Evolutionary conservation across 2,888 invertebrate genomes (phyloP), one percentile per base, ranked within the genome.

Genomic region (Macrosiphum euphorbiae): DNA sequence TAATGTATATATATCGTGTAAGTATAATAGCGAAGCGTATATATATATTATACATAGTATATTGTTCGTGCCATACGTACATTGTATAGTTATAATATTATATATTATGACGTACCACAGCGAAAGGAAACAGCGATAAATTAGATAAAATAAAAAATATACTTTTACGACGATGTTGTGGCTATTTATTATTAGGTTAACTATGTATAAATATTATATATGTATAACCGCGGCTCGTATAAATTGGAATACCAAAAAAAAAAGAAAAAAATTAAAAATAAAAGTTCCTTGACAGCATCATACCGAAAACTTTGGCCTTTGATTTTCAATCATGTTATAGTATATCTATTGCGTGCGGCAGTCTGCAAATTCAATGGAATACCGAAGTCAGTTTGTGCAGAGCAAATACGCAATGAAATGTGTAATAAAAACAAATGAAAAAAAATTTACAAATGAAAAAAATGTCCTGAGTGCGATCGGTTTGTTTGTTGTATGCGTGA

Each of bases 241-340:
- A 78, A 78, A 78, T 78, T 3, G 35, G 8, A 41, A 78, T 20
- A 78, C n/a, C 4, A 35, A 44, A 67, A 78, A 35, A 78, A 78
- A 58, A 20, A n/a, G n/a, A n/a, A 35, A 78, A 78, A n/a, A n/a
- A 16, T 35, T 4, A 24, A n/a, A 47, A 50, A 55, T 55, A 90
- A 90, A 78, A 78, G 50, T 35, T 90, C 20, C 24, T 47, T 0
- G 26, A 67, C 50, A 13, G 35, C 24, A 50, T 90, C 26, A 35
- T 67, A 78, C 47, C 35, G 24, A 78, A 90, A 90, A 90, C 50
- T 90, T 78, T 90, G n/a, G n/a, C 10, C 50, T 90, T 50, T 35
- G 11, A 16, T 35, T 78, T 78, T 78, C 20, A 78, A 78, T 78
- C 35, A n/a, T 16, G 58, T 55, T 26, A 58, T 20, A 24, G 16